Conservation (phyloP, 37 sponge, comb jelly and placozoan genomes). For the Aplysina aerophoba region DNA sequence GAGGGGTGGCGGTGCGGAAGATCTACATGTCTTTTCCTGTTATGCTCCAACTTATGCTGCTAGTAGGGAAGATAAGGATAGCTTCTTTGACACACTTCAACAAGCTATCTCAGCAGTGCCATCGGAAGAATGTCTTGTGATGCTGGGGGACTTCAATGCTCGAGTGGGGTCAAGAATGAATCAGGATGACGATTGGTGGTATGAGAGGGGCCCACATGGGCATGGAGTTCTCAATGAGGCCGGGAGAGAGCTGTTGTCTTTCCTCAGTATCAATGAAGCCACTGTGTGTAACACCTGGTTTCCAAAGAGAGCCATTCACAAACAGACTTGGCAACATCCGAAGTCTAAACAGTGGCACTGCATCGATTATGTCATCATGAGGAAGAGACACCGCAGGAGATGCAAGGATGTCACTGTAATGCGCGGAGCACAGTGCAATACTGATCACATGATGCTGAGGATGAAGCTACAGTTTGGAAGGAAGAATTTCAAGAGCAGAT, state of each 20-base stretch:
- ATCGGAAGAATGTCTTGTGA: conserved; percentile 14
- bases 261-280: conserved; percentile 28
- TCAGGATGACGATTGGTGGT: conserved; percentile 29
- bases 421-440: conserved; percentile 36
- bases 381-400: conserved; percentile 25
- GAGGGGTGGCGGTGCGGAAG: neutral
- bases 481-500: neutral
- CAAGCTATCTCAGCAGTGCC: neutral
- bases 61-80: conserved; percentile 31
- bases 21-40: conserved; percentile 24
- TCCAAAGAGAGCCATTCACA: conserved; percentile 42
- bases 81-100: conserved; percentile 8
- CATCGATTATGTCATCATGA: conserved; percentile 45
- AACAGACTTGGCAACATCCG: conserved; percentile 40
- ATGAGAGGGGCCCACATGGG: conserved; percentile 26
- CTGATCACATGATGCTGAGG: conserved; percentile 10
- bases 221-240: conserved; percentile 26
- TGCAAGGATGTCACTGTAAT: conserved; percentile 37
- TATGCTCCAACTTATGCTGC: conserved; percentile 32
- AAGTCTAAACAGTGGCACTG: conserved; percentile 40
- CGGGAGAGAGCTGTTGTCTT: conserved; percentile 33
- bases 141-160: conserved; percentile 31
- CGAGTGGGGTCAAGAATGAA: conserved; percentile 8
- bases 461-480: conserved; percentile 5
- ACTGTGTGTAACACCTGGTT: conserved; percentile 55